Evolutionary conservation across 1,140 invertebrate species (phyloP), one percentile per base, ranked within the genome.

Genomic region (Macrobrachium nipponense): DNA sequence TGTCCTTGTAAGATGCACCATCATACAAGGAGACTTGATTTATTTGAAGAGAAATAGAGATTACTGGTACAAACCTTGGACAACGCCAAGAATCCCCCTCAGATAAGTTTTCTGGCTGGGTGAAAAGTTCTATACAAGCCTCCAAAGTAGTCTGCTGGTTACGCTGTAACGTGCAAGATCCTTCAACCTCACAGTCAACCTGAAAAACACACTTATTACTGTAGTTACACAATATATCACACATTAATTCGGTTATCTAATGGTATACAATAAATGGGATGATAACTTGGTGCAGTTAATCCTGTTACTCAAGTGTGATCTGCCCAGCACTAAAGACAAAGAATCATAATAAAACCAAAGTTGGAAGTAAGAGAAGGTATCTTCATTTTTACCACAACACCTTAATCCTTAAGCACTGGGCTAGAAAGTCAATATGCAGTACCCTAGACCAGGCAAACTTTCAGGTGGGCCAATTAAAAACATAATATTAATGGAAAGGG

Each of bases 71-170:
- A 70, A 51, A 89, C 86, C 86, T 88, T 14, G 87, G 87, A 86
- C 90, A 88, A 20, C 90, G 92, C 93, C 93, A 93, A 20, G 92
- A 91, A 88, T 93, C 92, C 73, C 93, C 92, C 76, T 91, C 91
- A 62, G 90, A 91, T 73, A 93, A 90, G 36, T 91, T 89, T 90
- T 93, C 93, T 14, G 93, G 92, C 89, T 93, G 92, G 18, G 92
- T 93, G 88, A 93, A 93, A 70, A 93, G 87, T 18, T 91, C 90
- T 36, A 93, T 88, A 89, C 93, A 93, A 18, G 93, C 91, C 36
- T 92, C 89, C 60, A 93, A 89, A 15, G 90, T 91, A n/a, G 91
- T 90, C 18, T 91, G 89, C 70, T 80, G 80, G 51, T 62, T 84
- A 18, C 73, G 68, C 87, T 88, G 81, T 6, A 86, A 60, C 11